Conservation (phyloP, 2,888 invertebrate genomes). For the Zygaena filipendulae region DNA sequence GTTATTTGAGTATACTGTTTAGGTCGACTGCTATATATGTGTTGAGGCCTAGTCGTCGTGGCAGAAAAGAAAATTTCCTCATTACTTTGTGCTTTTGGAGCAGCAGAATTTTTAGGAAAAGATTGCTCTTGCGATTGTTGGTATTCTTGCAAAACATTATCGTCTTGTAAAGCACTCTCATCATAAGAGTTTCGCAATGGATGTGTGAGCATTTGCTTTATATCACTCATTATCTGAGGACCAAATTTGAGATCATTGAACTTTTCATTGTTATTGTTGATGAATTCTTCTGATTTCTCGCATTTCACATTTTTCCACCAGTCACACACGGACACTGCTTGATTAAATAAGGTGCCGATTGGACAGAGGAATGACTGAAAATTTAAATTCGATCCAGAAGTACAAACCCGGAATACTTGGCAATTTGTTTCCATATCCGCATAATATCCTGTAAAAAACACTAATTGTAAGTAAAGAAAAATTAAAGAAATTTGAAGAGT, state of each 20-base stretch:
- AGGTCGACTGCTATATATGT: too few relatives aligned
- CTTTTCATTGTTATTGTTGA: constrained; percentile 49
- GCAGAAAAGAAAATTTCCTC: constrained; percentile 35
- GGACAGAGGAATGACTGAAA: constrained; percentile 75
- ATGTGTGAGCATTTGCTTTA: constrained; percentile 67
- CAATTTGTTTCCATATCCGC: constrained; percentile 74
- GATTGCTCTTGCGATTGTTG: constrained; percentile 48
- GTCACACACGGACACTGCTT: constrained; percentile 73
- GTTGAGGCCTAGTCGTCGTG: constrained; percentile 45
- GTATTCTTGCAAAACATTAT: constrained; percentile 54
- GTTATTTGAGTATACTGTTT: constrained; percentile 35
- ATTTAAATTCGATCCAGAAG: constrained; percentile 59
- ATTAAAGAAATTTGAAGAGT: not conserved
- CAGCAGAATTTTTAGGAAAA: constrained; percentile 40
- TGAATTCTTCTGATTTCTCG: constrained; percentile 42
- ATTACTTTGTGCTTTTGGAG: constrained; percentile 31
- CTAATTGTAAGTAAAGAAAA: not conserved
- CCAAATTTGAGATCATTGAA: constrained; percentile 57
- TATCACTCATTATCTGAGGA: constrained; percentile 65
- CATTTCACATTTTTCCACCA: constrained; percentile 78
- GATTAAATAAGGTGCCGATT: constrained; percentile 75
- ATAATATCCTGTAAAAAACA: constrained; percentile 66
- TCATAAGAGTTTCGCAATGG: constrained; percentile 55
- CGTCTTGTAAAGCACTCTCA: constrained; percentile 35
- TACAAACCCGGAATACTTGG: constrained; percentile 75